These are phyloP conservation scores for Onychostruthus taczanowskii DNA, from an alignment of 2,113 vertebrate species.

Conservation along the genomic window DNA sequence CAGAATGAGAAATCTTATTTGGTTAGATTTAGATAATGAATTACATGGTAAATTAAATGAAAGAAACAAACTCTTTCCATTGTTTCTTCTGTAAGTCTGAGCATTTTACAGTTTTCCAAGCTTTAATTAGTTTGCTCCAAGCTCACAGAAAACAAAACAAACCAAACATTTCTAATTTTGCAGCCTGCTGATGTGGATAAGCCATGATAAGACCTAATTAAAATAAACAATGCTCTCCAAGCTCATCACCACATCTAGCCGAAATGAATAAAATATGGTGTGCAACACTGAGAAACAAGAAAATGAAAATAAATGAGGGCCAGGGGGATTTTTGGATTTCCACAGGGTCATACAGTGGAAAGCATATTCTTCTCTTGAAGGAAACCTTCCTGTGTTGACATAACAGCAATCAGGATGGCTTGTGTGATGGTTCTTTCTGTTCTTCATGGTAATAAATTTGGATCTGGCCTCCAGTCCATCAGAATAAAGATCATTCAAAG, in stretches of 20 bases:
- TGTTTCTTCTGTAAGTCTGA: not conserved
- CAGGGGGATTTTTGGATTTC: not conserved
- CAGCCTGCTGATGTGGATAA: not conserved
- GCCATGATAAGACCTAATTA: not conserved
- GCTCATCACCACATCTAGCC: not conserved
- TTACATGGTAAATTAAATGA: not conserved
- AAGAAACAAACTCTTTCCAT: not conserved
- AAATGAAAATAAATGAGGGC: not conserved
- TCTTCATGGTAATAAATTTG: not conserved
- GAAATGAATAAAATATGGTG: not conserved
- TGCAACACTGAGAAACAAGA: not conserved
- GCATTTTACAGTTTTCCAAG: not conserved
- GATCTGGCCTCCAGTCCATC: not conserved
- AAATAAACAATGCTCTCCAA: not conserved
- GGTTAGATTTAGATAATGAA: constrained; percentile 3
- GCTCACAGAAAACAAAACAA: not conserved
- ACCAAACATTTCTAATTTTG: constrained; percentile 10
- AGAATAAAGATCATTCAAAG: not conserved
- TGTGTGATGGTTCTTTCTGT: not conserved
- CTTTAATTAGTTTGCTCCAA: not conserved
- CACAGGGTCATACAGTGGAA: fast-evolving
- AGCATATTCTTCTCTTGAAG: not conserved
- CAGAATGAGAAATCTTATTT: not conserved
- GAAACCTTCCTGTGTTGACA: not conserved
- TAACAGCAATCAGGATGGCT: not conserved